phyloP scores from a whole-genome alignment of 2,888 invertebrate species.

The Brachynemurus nebulosus region DNA sequence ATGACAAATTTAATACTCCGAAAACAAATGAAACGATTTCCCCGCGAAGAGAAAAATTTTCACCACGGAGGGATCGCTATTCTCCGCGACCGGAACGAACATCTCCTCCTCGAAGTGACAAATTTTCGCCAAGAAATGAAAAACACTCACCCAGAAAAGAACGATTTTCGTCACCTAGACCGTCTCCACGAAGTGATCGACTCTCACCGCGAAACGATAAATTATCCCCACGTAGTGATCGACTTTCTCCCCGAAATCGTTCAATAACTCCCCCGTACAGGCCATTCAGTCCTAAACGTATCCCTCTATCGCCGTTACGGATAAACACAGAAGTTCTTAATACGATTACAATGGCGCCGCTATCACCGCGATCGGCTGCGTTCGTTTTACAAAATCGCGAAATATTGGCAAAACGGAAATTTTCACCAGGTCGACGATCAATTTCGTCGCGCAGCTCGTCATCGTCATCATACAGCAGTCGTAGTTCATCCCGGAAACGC shows the following conservation, averaged over 20 bases:
- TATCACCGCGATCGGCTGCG: slow-evolving; percentile 31
- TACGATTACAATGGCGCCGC: slow-evolving; percentile 26
- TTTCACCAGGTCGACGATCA: slow-evolving; percentile 27
- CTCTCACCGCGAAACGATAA: not conserved
- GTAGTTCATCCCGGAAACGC: slow-evolving; percentile 20
- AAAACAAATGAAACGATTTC: not conserved
- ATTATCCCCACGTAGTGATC: not conserved
- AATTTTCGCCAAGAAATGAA: not conserved
- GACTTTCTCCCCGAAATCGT: not conserved
- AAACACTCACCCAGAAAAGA: not conserved
- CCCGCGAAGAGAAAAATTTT: not conserved
- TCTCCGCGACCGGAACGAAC: not conserved
- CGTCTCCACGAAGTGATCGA: not conserved
- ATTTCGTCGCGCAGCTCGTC: slow-evolving; percentile 29
- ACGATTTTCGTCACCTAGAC: not conserved
- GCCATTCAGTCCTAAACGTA: not conserved
- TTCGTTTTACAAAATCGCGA: slow-evolving; percentile 32
- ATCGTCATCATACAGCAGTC: slow-evolving; percentile 21
- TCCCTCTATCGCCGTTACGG: slow-evolving; percentile 23
- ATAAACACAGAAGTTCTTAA: slow-evolving; percentile 26
- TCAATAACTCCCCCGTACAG: too few species aligned
- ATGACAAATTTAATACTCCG: too few species aligned
- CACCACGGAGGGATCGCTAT: too few species aligned
- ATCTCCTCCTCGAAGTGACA: not conserved
- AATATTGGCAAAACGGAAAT: slow-evolving; percentile 29